Evolutionary conservation across 2,113 vertebrate species (phyloP), one percentile per base, ranked within the genome.

Genomic region (Hippopotamus amphibius): DNA sequence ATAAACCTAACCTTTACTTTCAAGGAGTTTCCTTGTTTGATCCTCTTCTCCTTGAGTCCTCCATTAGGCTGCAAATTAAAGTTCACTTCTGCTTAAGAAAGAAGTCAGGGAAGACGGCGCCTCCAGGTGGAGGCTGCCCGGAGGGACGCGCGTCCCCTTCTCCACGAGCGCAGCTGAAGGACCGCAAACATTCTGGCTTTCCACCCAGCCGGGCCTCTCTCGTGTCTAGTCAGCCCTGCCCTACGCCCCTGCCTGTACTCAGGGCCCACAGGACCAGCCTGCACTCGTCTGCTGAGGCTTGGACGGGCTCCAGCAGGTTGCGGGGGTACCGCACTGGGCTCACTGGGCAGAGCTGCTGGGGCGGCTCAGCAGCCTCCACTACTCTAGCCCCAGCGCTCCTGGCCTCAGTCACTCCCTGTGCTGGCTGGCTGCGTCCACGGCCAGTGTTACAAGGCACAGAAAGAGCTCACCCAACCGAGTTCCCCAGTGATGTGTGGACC

Each of bases 201-300:
- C 65, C 74, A 68, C 6, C 16, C 66, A 43, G 3, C 7, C 2
- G 28, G 26, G 12, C 3, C 0, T 68, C 74, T 89, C 63, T 89
- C 19, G 14, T 1, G 2, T 14, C 55, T 0, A 8, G 50, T 53
- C 6, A 2, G 57, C 13, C 72, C 53, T 3, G 4, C 41, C 72
- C 37, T 5, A 2, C n/a, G 11, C 13, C 14, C 48, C 26, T n/a
- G 66, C 74, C 28, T 63, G 9, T 61, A 92, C 84, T 88, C 37
- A 21, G 88, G 69, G 69, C 82, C 95, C 82, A 69, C 7, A 28
- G 19, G 69, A 63, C 87, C 88, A 90, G 93, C 92, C 87, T 17
- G 46, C 2, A 63, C 69, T 65, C 76, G 61, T 93, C 93, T 85
- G 83, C 72, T 46, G 57, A 88, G 77, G 89, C 46, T 15, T 96